A percentile compares a stretch with the other conserved stretches of the same genome.
These are phyloP conservation scores for Mallotus villosus DNA, from an alignment of 2,797 vertebrate species.

Conservation along the genomic window DNA sequence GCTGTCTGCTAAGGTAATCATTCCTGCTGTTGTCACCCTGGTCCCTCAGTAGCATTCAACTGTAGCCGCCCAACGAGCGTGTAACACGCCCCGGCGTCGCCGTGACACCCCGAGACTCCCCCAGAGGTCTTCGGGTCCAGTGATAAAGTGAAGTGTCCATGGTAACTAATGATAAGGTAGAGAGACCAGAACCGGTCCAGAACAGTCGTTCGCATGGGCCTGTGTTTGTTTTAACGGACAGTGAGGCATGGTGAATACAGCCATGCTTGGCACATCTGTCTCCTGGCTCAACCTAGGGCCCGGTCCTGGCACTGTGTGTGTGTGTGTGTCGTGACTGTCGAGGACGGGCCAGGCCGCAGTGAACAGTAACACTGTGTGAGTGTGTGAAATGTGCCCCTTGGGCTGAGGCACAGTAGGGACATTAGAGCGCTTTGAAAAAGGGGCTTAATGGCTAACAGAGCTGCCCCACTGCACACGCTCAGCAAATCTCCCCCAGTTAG, in stretches of 20 bases:
- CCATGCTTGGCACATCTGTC: not conserved
- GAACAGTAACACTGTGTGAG: slow-evolving; percentile 11
- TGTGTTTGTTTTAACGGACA: slow-evolving; percentile 11
- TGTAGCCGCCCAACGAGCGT: not conserved
- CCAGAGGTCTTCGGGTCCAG: not conserved
- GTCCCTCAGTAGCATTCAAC: not conserved
- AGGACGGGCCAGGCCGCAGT: not conserved
- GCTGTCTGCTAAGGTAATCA: not conserved
- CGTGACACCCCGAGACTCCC: not conserved
- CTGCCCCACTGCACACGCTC: not conserved
- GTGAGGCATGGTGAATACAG: not conserved
- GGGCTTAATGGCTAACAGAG: slow-evolving; percentile 6
- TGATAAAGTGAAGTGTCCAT: not conserved
- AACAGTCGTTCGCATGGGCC: not conserved
- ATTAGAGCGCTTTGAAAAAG: slow-evolving; percentile 5
- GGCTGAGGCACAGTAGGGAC: not conserved
- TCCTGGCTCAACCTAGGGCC: slow-evolving; percentile 1
- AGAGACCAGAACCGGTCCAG: not conserved
- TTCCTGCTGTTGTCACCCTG: not conserved
- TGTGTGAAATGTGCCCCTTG: slow-evolving; percentile 9
- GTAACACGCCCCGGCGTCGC: not conserved
- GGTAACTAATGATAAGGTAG: not conserved
- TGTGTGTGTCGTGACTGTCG: slow-evolving; percentile 17
- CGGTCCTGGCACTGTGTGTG: slow-evolving; percentile 7
- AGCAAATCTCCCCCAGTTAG: not conserved